phyloP scores from a whole-genome alignment of 2,797 vertebrate genomes.

The Clarias platycephalus region DNA sequence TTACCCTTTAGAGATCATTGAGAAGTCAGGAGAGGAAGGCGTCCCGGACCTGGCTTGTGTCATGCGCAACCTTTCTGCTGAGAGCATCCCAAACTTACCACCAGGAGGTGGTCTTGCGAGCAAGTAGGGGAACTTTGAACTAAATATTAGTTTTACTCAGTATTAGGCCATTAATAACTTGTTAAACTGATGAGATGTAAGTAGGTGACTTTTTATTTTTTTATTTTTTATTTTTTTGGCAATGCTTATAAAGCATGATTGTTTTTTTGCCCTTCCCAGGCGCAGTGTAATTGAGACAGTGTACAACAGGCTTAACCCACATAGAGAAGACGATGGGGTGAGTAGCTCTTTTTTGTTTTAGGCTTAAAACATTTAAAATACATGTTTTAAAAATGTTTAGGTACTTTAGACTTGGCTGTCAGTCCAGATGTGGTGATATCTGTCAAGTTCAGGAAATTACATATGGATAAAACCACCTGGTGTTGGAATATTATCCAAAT shows the following conservation, averaged over 20 bases:
- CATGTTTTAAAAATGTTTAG: not conserved
- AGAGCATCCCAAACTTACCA: conserved; percentile 96
- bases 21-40: conserved; percentile 87
- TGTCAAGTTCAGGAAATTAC: not conserved
- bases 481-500: conserved; percentile 11
- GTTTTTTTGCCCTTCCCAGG: conserved; percentile 71
- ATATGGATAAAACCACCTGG: not conserved
- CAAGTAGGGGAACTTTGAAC: conserved; percentile 78
- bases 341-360: conserved; percentile 70
- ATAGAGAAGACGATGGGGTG: conserved; percentile 98
- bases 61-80: conserved; percentile 92
- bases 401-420: not conserved
- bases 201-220: not conserved
- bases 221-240: not conserved
- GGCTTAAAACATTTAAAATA: conserved; percentile 1
- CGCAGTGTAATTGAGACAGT: conserved; percentile 96
- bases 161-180: not conserved
- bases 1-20: conserved; percentile 86
- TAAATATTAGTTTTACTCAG: not conserved
- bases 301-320: conserved; percentile 98
- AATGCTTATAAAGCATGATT: not conserved
- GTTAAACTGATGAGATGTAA: not conserved
- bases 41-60: conserved; percentile 94
- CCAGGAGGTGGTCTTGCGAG: conserved; percentile 97
- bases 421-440: not conserved